A percentile compares a stretch with the other conserved stretches of the same genome.
These are phyloP conservation scores for Oenanthe oenanthe DNA, from an alignment of 2,113 vertebrate species.

Conservation along the genomic window DNA sequence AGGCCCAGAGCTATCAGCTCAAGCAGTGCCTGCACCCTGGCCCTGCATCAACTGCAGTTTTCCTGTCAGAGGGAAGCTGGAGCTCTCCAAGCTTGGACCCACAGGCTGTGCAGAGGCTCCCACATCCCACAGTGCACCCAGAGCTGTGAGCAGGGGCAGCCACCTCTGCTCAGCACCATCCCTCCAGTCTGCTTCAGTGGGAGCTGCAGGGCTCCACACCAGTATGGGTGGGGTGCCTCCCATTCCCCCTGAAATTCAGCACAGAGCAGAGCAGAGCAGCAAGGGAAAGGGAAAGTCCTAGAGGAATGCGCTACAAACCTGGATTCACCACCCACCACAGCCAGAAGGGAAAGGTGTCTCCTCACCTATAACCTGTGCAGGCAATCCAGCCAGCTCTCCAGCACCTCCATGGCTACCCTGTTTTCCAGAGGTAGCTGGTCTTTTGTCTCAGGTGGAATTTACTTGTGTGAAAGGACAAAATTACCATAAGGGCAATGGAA, in stretches of 20 bases:
- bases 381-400: background rate
- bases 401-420: background rate
- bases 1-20: background rate
- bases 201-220: background rate
- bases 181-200: background rate
- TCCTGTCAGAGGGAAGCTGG: background rate
- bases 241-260: rapidly evolving
- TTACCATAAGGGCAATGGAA: background rate
- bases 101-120: too few relatives aligned
- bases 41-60: background rate
- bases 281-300: background rate
- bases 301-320: background rate
- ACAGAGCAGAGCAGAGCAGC: background rate
- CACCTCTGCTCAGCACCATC: background rate
- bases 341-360: background rate
- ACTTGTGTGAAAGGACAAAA: background rate
- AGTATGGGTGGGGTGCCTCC: rapidly evolving
- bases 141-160: rapidly evolving
- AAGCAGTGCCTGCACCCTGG: background rate
- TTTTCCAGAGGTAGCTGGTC: background rate
- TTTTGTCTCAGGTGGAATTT: background rate
- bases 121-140: rapidly evolving
- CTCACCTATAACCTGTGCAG: background rate
- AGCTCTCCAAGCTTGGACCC: background rate
- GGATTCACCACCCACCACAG: background rate